phyloP scores from a whole-genome alignment of 2,797 vertebrate genomes.

The Acridotheres tristis region DNA sequence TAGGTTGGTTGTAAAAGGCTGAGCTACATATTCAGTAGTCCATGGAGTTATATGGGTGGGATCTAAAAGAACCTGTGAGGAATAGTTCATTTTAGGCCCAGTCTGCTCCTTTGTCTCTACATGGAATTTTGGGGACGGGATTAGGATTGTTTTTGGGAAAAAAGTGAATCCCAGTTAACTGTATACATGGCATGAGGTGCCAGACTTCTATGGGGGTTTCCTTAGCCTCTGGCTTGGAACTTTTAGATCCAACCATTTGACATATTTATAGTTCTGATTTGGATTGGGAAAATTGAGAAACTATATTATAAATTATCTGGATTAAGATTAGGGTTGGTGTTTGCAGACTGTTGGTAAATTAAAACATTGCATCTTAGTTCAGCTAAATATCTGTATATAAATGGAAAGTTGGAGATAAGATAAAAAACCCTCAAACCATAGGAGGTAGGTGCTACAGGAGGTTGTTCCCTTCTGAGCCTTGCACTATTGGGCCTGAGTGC shows the following conservation, averaged over 20 bases:
- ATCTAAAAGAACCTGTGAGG: not conserved
- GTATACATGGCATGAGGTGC: not conserved
- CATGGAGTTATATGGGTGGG: not conserved
- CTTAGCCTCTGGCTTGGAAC: not conserved
- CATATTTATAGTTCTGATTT: not conserved
- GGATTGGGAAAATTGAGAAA: not conserved
- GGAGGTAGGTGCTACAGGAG: not conserved
- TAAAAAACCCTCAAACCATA: accelerated
- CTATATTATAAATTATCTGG: not conserved
- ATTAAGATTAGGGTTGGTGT: not conserved
- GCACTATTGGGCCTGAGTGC: not conserved
- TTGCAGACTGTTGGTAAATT: not conserved
- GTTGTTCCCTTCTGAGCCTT: not conserved
- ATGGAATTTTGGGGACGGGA: not conserved
- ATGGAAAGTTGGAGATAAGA: not conserved
- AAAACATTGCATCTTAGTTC: not conserved
- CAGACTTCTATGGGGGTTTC: not conserved
- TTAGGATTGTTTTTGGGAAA: not conserved
- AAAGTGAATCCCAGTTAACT: not conserved
- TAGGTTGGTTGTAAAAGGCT: not conserved
- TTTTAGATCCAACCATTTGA: not conserved
- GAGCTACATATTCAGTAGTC: not conserved
- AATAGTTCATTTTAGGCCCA: not conserved
- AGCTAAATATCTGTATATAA: not conserved
- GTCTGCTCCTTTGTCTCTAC: not conserved